Base-by-base conservation (phyloP, 2,888 invertebrate genomes). In the Dasypogon diadema region DNA sequence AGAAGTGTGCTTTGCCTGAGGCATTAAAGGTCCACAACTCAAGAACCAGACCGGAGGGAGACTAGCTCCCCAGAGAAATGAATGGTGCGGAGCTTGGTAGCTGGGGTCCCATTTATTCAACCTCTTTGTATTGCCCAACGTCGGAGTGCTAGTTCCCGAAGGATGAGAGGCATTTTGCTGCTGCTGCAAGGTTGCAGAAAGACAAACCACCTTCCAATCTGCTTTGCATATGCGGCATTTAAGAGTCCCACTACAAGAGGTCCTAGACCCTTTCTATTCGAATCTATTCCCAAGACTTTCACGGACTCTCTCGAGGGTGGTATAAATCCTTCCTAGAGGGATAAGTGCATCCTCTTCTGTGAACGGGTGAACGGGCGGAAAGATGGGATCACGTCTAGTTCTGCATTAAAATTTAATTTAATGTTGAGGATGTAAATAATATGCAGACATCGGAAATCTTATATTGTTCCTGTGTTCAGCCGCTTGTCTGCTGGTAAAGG, bases 331-430 rank as follows among this genome's bases (percentile, higher is more conserved):
- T 46, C 65, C 65, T 24, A 42, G 26, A 24, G 46, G 65, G 22
- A 65, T 48, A 65, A 65, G 65, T 65, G 65, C 65, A 65, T 65
- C 65, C 48, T 48, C 46, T 48, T 46, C 65, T 22, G 48, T 65
- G 65, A 65, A 65, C 46, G 48, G 65, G 48, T 26, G 65, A 65
- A 65, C 46, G 48, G 65, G 48, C 48, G 65, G 42, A 65, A 37
- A 65, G 65, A 65, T 65, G 72, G 16, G 42, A 73, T 73, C 72
- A 24, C 42, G 42, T 42, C 54, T 26, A 73, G 37, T n/a, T 56
- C 42, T 34, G 42, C 55, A 56, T 73, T 73, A 37, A 73, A 73
- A 56, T 73, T 73, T 73, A 73, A 73, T 56, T 73, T 73, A 73
- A 56, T 42, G 42, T 73, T 30, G 55, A 24, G 65, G 54, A 55